Conservation (phyloP, 2,797 vertebrate genomes). For the Galago senegalensis region DNA sequence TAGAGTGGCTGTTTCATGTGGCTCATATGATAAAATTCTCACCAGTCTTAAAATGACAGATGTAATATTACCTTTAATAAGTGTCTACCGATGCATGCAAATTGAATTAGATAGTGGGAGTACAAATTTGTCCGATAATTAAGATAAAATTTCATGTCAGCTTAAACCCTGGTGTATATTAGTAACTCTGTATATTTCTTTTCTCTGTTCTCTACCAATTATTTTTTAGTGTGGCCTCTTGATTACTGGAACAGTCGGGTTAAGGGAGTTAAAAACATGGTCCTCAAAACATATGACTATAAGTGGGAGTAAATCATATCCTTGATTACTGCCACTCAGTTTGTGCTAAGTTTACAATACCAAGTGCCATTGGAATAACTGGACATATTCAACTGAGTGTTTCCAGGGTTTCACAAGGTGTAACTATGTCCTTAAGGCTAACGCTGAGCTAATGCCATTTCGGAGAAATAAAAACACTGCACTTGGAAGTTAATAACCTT, state of each 20-base stretch:
- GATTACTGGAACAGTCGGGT: slow-evolving; percentile 85
- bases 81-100: slow-evolving; percentile 94
- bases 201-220: slow-evolving; percentile 88
- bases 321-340: slow-evolving; percentile 70
- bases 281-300: slow-evolving; percentile 81
- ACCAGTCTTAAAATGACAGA: slow-evolving; percentile 93
- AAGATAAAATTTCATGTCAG: slow-evolving; percentile 95
- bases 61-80: slow-evolving; percentile 95
- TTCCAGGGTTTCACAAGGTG: slow-evolving; percentile 50
- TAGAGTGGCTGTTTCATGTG: slow-evolving; percentile 89
- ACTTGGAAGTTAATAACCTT: slow-evolving; percentile 80
- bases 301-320: slow-evolving; percentile 62
- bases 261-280: slow-evolving; percentile 77
- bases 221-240: slow-evolving; percentile 87
- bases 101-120: slow-evolving; percentile 95
- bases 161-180: slow-evolving; percentile 92
- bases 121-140: slow-evolving; percentile 94
- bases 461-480: slow-evolving; percentile 74
- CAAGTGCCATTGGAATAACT: slow-evolving; percentile 63
- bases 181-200: slow-evolving; percentile 91
- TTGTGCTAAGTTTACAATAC: slow-evolving; percentile 74
- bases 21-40: slow-evolving; percentile 93
- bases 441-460: slow-evolving; percentile 52
- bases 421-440: slow-evolving; percentile 61
- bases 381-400: slow-evolving; percentile 63